Evolutionary conservation across 2,888 invertebrate species (phyloP).

Genomic region (Prosopocoilus inquinatus): DNA sequence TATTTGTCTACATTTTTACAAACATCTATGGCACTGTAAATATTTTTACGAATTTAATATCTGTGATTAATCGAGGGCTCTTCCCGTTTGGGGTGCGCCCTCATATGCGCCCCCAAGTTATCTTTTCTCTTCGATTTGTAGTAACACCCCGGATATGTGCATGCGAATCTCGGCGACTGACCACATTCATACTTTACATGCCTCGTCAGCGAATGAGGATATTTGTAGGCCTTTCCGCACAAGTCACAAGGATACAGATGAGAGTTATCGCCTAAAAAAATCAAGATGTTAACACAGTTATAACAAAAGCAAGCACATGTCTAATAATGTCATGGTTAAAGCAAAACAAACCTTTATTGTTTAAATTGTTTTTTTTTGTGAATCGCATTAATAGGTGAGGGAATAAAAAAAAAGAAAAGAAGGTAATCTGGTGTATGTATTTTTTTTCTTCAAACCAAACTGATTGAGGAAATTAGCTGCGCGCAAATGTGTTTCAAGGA

Average conservation of each 20-base stretch:
- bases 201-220: slow-evolving; percentile 18
- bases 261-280: slow-evolving; percentile 1
- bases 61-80: background rate
- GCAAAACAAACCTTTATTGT: too few relatives aligned
- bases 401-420: background rate
- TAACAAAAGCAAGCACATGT: too few relatives aligned
- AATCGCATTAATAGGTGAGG: background rate
- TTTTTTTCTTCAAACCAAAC: too few relatives aligned
- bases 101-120: slow-evolving; percentile 44
- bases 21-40: background rate
- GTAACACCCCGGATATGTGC: slow-evolving; percentile 26
- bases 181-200: slow-evolving; percentile 29
- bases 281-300: too few relatives aligned
- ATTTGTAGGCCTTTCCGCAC: slow-evolving; percentile 22
- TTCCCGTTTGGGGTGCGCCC: slow-evolving; percentile 37
- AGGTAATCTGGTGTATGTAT: background rate
- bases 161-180: slow-evolving; percentile 34
- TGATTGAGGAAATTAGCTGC: background rate
- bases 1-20: background rate
- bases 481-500: background rate
- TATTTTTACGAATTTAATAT: background rate
- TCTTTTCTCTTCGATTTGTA: slow-evolving; percentile 25
- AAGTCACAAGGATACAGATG: slow-evolving; percentile 5
- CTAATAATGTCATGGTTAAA: too few relatives aligned
- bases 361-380: background rate